Evolutionary conservation across 2,797 vertebrate genomes (phyloP), one percentile per base, ranked within the genome.

Genomic region (Myotis daubentonii): DNA sequence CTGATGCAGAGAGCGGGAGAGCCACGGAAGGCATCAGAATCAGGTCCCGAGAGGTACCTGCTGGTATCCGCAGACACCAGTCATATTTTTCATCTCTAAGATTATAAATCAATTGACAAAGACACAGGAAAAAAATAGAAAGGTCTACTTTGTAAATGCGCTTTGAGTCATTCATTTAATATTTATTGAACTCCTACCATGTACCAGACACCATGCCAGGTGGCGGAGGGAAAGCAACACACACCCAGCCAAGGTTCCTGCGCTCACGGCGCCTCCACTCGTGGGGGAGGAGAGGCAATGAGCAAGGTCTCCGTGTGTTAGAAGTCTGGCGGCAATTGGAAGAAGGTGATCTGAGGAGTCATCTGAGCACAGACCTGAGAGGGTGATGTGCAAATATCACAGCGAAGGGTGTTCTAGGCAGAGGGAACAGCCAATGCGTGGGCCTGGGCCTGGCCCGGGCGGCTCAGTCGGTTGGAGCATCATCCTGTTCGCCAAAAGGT

Each of bases 51-150:
- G 0, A 55, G 23, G 62, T 47, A 19, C 12, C 16, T 13, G 3
- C 10, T 76, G 10, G 15, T 30, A 19, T 76, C 65, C 41, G 3
- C 22, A 84, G 72, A 41, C 19, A 8, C 16, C 30, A 41, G 51
- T 82, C 53, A 36, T 51, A 72, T 28, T 80, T 74, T 79, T 88
- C 17, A 55, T 51, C 55, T 20, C 49, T 86, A 33, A 76, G 10
- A 78, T 76, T 79, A 38, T 15, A 89, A 89, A n/a, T 74, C 49
- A 93, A 86, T 28, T 62, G 33, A 81, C 44, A 88, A 62, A 57
- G n/a, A 90, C 23, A 66, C 1, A 49, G 9, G 10, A 55, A 0
- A 68, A 22, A 86, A 49, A 92, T 8, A 80, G 47, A 53, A 36
- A 66, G 20, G 30, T 13, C 4, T 22, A 10, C 62, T 70, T 83